Percentiles rank a stretch among this genome's conserved stretches.
Conservation (phyloP, 2,113 vertebrate species). For the Hypanus sabinus region DNA sequence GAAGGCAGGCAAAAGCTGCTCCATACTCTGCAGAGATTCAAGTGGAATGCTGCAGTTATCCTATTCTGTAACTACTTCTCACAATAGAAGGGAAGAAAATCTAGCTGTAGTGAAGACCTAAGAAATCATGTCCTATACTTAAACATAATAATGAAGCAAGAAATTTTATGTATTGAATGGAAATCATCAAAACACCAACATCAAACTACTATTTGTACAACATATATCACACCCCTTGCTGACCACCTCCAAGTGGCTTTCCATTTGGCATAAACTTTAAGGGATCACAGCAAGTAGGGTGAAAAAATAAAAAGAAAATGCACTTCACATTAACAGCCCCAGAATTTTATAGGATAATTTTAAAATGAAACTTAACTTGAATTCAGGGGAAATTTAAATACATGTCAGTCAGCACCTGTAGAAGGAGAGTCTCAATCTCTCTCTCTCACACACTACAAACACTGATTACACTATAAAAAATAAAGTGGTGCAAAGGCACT, state of each 20-base stretch:
- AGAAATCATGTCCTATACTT: background rate
- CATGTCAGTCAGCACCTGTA: too few species aligned
- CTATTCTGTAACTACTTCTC: background rate
- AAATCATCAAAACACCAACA: background rate
- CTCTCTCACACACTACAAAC: too few species aligned
- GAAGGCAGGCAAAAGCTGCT: too few species aligned
- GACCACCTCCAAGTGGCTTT: background rate
- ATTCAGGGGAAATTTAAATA: background rate
- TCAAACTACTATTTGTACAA: too few species aligned
- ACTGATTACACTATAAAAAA: background rate
- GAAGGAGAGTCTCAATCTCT: too few species aligned
- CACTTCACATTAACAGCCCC: background rate
- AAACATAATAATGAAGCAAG: background rate
- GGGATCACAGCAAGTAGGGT: background rate
- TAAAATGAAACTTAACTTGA: background rate
- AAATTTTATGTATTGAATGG: background rate
- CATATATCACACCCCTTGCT: background rate
- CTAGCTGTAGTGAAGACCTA: background rate
- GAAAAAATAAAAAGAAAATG: background rate
- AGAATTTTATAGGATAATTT: background rate
- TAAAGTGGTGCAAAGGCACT: background rate
- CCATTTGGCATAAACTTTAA: background rate
- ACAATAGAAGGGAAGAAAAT: background rate
- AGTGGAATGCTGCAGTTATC: background rate
- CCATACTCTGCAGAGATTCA: background rate